Percentiles rank a stretch among this genome's conserved stretches.
Conservation (phyloP, 2,797 vertebrate species). For the Heliangelus exortis region DNA sequence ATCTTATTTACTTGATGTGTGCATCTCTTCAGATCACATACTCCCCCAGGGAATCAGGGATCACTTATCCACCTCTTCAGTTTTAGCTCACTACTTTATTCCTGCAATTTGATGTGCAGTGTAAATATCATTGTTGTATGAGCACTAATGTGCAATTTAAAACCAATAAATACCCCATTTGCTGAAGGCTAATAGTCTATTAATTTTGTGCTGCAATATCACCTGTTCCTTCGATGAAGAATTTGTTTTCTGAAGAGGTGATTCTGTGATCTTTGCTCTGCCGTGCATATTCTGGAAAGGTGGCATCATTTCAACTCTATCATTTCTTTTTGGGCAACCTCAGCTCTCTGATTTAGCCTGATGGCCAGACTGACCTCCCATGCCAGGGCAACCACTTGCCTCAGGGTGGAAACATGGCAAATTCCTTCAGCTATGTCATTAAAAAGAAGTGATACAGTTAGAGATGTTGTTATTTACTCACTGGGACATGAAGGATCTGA, state of each 20-base stretch:
- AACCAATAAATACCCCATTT: constrained; percentile 49
- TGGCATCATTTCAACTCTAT: background rate
- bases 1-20: constrained; percentile 8
- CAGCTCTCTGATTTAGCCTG: background rate
- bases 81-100: background rate
- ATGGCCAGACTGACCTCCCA: background rate
- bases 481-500: background rate
- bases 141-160: constrained; percentile 11
- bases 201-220: constrained; percentile 11
- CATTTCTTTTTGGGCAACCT: background rate
- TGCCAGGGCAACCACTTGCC: accelerated
- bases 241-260: background rate
- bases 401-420: background rate
- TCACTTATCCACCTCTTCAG: background rate
- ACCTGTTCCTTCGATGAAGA: background rate
- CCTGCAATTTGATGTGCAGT: background rate
- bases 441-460: background rate
- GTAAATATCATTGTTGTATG: background rate
- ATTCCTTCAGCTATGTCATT: background rate
- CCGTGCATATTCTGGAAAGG: background rate
- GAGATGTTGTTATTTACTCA: background rate
- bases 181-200: constrained; percentile 36
- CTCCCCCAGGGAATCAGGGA: background rate
- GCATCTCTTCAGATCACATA: constrained; percentile 8
- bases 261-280: background rate